Evolutionary conservation across 2,888 invertebrate genomes (phyloP).

Genomic region (Drosophila stalkeri): DNA sequence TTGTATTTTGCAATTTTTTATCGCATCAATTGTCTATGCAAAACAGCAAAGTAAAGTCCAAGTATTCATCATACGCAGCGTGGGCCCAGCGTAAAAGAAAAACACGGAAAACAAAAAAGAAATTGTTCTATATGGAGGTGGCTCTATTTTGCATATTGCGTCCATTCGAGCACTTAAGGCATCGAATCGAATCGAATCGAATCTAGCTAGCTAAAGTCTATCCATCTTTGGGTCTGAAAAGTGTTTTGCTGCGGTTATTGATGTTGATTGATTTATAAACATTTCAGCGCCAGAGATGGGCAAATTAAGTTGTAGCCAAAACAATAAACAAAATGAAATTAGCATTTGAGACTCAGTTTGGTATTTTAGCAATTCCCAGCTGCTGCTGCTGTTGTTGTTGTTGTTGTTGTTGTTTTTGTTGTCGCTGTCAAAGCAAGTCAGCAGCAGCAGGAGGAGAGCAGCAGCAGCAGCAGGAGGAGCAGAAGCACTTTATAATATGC

Average conservation of each 20-base stretch:
- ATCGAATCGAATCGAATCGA: slow-evolving; percentile 27
- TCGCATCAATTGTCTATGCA: slow-evolving; percentile 31
- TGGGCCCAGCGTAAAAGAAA: slow-evolving; percentile 21
- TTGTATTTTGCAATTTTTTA: slow-evolving; percentile 33
- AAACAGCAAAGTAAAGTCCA: slow-evolving; percentile 36
- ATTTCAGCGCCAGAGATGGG: slow-evolving; percentile 57
- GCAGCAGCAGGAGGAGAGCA: slow-evolving; percentile 15
- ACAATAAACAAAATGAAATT: slow-evolving; percentile 80
- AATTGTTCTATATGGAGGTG: neutral
- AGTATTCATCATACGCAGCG: slow-evolving; percentile 57
- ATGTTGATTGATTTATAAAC: slow-evolving; percentile 82
- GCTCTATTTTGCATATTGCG: slow-evolving; percentile 30
- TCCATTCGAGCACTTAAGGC: slow-evolving; percentile 37
- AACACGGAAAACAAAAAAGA: slow-evolving; percentile 17
- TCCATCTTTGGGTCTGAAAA: slow-evolving; percentile 57
- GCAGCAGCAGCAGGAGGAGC: neutral
- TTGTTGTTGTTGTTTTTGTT: slow-evolving; percentile 13
- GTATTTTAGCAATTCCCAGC: slow-evolving; percentile 18
- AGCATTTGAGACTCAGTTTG: slow-evolving; percentile 56
- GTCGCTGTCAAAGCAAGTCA: slow-evolving; percentile 60
- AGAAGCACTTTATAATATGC: slow-evolving; percentile 60
- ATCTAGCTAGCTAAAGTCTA: slow-evolving; percentile 51
- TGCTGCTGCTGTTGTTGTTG: neutral
- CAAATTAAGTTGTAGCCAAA: slow-evolving; percentile 75
- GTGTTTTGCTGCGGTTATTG: slow-evolving; percentile 61